A percentile compares a stretch with the other conserved stretches of the same genome.
phyloP scores from a whole-genome alignment of 1,140 invertebrate species.

The Argopecten irradians region DNA sequence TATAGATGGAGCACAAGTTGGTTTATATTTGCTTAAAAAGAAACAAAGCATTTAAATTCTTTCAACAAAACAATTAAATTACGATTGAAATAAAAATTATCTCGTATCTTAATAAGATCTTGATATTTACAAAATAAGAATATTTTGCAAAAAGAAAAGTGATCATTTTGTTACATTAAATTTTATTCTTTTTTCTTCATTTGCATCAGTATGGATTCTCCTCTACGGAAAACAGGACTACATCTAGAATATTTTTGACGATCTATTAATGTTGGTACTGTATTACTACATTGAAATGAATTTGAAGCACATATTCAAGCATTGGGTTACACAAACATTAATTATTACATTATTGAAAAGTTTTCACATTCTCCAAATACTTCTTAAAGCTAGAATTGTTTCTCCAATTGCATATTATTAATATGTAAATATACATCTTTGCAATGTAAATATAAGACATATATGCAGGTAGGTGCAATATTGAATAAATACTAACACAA shows the following conservation, averaged over 20 bases:
- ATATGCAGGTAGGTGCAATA: background rate
- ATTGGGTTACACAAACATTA: background rate
- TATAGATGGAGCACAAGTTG: background rate
- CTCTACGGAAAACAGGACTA: background rate
- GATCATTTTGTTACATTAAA: background rate
- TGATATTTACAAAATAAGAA: background rate
- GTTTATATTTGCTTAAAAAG: background rate
- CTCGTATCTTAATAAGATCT: background rate
- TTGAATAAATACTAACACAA: constrained; percentile 19
- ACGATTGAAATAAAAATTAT: background rate
- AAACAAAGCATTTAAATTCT: background rate
- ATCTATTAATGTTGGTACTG: too few relatives aligned
- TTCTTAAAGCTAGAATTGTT: constrained; percentile 17
- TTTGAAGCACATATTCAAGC: background rate
- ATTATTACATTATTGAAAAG: background rate
- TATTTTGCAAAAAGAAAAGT: background rate
- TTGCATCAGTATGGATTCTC: background rate
- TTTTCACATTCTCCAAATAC: background rate
- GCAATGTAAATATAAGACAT: background rate
- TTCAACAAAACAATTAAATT: background rate
- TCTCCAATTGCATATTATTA: background rate
- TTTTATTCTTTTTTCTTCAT: background rate
- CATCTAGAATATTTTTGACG: background rate
- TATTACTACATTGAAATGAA: background rate
- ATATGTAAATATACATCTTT: constrained; percentile 24